Conservation (phyloP, 64 coral and sea anemone species). For the Montipora foliosa region DNA sequence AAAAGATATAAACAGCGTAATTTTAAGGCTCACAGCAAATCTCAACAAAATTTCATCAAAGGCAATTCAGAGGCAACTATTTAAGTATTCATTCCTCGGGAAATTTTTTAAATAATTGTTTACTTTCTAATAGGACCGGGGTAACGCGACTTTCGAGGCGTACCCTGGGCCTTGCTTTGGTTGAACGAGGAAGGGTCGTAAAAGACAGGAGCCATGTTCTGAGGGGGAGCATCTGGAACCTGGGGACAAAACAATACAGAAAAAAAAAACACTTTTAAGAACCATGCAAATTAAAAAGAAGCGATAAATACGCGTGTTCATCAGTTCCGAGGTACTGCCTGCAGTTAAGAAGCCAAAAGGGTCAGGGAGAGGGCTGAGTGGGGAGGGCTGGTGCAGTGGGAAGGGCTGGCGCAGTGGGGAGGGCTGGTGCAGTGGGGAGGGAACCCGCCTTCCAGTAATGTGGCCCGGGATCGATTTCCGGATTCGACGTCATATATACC, state of each 20-base stretch:
- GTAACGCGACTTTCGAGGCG: slow-evolving; percentile 38
- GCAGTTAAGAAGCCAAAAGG: too few relatives aligned
- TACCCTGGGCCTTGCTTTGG: neutral
- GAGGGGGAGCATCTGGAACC: slow-evolving; percentile 25
- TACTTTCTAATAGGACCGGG: slow-evolving; percentile 19
- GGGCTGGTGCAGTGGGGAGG: too few relatives aligned
- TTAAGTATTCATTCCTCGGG: slow-evolving; percentile 13
- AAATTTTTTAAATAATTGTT: slow-evolving; percentile 2
- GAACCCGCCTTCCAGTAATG: too few relatives aligned
- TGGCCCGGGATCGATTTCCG: too few relatives aligned
- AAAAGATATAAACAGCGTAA: too few relatives aligned
- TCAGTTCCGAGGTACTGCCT: too few relatives aligned
- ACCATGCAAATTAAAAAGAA: neutral
- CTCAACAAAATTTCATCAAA: neutral
- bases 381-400: too few relatives aligned
- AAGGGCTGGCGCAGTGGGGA: too few relatives aligned
- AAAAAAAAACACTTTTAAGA: neutral
- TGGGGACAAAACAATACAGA: neutral
- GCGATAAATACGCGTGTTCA: neutral
- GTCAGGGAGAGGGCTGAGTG: too few relatives aligned
- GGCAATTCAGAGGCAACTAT: slow-evolving; percentile 2
- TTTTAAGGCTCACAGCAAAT: neutral
- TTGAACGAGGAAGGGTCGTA: slow-evolving; percentile 16
- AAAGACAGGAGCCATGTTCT: slow-evolving; percentile 5
- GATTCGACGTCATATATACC: too few relatives aligned